Evolutionary conservation across 2,113 vertebrate species (phyloP), one percentile per base, ranked within the genome.

Genomic region (Caranx ignobilis): DNA sequence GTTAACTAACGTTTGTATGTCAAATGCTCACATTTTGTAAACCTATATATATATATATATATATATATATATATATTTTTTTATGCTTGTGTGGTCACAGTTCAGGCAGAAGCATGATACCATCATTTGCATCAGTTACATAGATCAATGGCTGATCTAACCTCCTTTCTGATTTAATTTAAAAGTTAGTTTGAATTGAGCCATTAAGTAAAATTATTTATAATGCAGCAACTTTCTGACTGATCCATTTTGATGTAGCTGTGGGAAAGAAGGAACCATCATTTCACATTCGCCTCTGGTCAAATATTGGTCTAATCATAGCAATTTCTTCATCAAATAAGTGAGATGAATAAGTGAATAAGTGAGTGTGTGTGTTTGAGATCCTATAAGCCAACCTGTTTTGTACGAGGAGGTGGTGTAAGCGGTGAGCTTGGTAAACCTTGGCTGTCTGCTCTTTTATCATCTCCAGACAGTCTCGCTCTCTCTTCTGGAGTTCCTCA

Each of bases 331-430:
- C 39, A 45, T 50, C 12, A 56, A 18, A 55, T 16, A 45, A 34
- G 13, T 63, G 35, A 31, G 18, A 69, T 3, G 61, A 26, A 26
- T 26, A 26, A 26, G 26, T 26, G 26, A 26, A 26, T 26, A 26
- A 26, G 26, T 26, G 26, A 26, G n/a, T 64, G 59, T 45, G 39
- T 64, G 26, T 39, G 10, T 59, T 45, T 73, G 8, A 63, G 57
- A 75, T 72, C 76, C 78, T 89, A 16, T 34, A 5, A 37, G 78
- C 85, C 1, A 35, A 99, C 97, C 96, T 97, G 97, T 75, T 95
- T 88, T 5, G 98, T 99, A 93, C 98, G 91, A 98, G 93, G 77
- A 99, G 97, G 94, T 98, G 96, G 94, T 99, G 98, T 91, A 94
- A 95, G 91, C 95, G 96, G 76, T 95, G 95, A 61, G 97, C 96